phyloP scores from a whole-genome alignment of 2,113 vertebrate species.

The Gyps fulvus region DNA sequence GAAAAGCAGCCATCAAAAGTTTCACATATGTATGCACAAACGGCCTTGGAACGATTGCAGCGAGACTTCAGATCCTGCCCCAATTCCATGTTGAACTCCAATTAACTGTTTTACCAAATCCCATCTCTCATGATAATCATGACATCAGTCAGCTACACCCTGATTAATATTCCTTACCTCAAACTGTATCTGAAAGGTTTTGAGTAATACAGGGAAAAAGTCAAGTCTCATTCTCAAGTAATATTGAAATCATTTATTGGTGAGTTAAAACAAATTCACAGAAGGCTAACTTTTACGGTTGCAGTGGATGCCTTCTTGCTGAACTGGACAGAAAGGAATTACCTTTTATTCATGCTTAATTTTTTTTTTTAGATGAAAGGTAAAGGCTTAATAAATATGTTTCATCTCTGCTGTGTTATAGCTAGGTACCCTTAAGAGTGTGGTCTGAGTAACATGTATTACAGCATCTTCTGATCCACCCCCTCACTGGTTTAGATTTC shows the following conservation, averaged over 20 bases:
- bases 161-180: constrained; percentile 52
- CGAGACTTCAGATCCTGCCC: neutral
- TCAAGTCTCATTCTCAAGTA: neutral
- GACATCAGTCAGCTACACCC: constrained; percentile 30
- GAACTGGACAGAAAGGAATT: neutral
- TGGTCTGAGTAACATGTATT: neutral
- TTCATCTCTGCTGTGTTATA: neutral
- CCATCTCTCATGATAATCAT: constrained; percentile 35
- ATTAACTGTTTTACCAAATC: constrained; percentile 64
- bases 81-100: constrained; percentile 6
- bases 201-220: neutral
- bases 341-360: neutral
- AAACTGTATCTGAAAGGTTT: neutral
- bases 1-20: constrained; percentile 11
- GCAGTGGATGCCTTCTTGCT: neutral
- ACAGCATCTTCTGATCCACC: neutral
- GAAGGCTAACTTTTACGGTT: neutral
- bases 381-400: neutral
- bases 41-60: neutral
- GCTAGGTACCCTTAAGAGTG: neutral
- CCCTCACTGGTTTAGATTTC: neutral
- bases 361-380: neutral
- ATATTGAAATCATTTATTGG: neutral
- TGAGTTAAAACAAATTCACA: neutral
- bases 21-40: constrained; percentile 12